Evolutionary conservation across 30 jellyfish, hydroid and myxozoan genomes (phyloP).

Genomic region (Aurelia sp.): DNA sequence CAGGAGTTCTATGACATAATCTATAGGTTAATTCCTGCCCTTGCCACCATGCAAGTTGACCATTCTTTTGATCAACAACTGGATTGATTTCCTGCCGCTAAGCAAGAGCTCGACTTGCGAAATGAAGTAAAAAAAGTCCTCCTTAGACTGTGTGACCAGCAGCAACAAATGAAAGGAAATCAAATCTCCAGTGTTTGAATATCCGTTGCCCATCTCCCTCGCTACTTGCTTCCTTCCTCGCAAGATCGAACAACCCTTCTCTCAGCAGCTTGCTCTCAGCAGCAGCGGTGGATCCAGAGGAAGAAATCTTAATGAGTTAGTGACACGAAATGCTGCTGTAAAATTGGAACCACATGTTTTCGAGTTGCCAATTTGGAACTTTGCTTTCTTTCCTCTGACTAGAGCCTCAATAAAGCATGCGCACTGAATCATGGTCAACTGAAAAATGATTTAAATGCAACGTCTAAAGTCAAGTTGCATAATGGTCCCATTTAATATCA

Average conservation of each 20-base stretch:
- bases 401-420: too few relatives aligned
- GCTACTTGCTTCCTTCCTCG: not conserved
- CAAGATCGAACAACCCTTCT: slow-evolving; percentile 21
- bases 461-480: too few relatives aligned
- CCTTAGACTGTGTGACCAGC: slow-evolving; percentile 10
- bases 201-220: slow-evolving; percentile 3
- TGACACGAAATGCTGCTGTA: too few relatives aligned
- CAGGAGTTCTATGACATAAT: not conserved
- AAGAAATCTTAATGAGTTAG: too few relatives aligned
- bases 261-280: not conserved
- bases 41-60: too few relatives aligned
- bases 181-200: not conserved
- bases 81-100: slow-evolving; percentile 1
- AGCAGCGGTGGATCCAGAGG: too few relatives aligned
- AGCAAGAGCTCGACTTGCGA: slow-evolving; percentile 10
- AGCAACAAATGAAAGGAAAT: slow-evolving; percentile 9
- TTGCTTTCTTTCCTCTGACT: too few relatives aligned
- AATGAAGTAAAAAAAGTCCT: slow-evolving; percentile 6
- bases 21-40: not conserved
- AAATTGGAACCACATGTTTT: too few relatives aligned
- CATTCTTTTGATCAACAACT: not conserved
- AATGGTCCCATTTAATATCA: too few relatives aligned
- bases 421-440: too few relatives aligned
- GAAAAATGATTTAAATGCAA: too few relatives aligned
- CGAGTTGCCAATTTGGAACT: too few relatives aligned